Percentiles rank a stretch among this genome's conserved stretches.
Conservation (phyloP, 2,113 vertebrate species). For the Thunnus maccoyii region DNA sequence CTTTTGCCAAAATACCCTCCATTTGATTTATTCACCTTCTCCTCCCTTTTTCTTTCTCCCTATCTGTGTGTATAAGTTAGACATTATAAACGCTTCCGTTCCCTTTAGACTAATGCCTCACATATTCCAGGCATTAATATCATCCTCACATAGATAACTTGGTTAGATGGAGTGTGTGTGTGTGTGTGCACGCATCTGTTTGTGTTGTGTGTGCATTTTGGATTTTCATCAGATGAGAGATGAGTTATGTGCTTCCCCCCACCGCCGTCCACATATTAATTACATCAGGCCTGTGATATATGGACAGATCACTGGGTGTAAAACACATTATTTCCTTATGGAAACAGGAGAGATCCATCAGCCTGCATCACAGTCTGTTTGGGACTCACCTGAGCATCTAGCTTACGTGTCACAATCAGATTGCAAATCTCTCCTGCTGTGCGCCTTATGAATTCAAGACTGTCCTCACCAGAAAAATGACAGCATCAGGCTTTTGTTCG, state of each 20-base stretch:
- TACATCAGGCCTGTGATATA: constrained; percentile 79
- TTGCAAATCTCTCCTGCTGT: neutral
- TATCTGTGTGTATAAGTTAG: constrained; percentile 28
- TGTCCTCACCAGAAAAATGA: neutral
- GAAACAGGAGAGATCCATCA: constrained; percentile 78
- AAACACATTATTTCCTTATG: constrained; percentile 78
- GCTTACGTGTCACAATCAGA: constrained; percentile 16
- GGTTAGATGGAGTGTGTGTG: constrained; percentile 1
- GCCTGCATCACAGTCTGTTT: constrained; percentile 56
- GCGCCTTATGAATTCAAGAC: neutral
- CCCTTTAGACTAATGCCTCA: constrained; percentile 58
- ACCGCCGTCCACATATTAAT: constrained; percentile 70
- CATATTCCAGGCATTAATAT: constrained; percentile 54
- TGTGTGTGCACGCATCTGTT: neutral
- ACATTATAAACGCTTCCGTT: constrained; percentile 55
- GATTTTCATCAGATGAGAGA: constrained; percentile 56
- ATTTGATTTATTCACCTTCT: constrained; percentile 35
- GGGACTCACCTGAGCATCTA: constrained; percentile 21
- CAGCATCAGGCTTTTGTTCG: neutral
- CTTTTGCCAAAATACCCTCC: constrained; percentile 53
- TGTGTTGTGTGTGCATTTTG: constrained; percentile 10
- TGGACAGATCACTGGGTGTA: constrained; percentile 78
- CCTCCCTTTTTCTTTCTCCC: constrained; percentile 31
- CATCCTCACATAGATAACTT: constrained; percentile 20
- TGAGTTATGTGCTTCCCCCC: constrained; percentile 36